A percentile compares a stretch with the other conserved stretches of the same genome.
phyloP scores from a whole-genome alignment of 2,797 vertebrate genomes.

The Betta splendens region DNA sequence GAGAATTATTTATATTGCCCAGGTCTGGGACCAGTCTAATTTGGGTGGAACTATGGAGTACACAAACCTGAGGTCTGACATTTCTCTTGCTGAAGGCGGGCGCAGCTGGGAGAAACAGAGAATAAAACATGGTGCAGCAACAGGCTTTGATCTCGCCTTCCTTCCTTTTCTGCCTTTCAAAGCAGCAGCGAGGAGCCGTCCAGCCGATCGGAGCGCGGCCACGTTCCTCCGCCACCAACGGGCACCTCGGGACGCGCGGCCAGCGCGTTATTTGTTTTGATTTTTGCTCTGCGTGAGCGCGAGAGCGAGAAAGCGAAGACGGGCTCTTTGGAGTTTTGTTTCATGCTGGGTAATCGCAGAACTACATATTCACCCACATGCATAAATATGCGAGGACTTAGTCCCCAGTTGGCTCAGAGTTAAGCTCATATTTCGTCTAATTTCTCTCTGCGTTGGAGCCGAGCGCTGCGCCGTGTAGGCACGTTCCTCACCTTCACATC shows the following conservation, averaged over 20 bases:
- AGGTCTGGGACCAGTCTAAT: slow-evolving; percentile 74
- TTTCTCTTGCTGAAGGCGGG: slow-evolving; percentile 62
- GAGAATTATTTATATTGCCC: slow-evolving; percentile 78
- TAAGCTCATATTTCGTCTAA: slow-evolving; percentile 47
- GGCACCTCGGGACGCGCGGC: slow-evolving; percentile 12
- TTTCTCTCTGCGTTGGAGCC: slow-evolving; percentile 24
- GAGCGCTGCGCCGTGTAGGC: slow-evolving; percentile 1
- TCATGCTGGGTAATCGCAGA: slow-evolving; percentile 57
- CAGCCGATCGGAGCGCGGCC: slow-evolving; percentile 44
- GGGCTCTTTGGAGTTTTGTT: slow-evolving; percentile 51
- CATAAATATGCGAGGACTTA: slow-evolving; percentile 59
- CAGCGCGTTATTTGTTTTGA: slow-evolving; percentile 44
- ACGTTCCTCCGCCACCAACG: slow-evolving; percentile 45
- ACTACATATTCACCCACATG: slow-evolving; percentile 63
- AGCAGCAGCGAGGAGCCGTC: slow-evolving; percentile 59
- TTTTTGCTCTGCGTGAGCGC: slow-evolving; percentile 22
- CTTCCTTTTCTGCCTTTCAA: slow-evolving; percentile 67
- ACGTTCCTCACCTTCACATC: background rate
- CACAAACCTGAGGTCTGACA: slow-evolving; percentile 71
- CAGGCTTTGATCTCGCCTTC: slow-evolving; percentile 71
- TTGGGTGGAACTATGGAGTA: slow-evolving; percentile 70
- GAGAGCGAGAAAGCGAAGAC: slow-evolving; percentile 19
- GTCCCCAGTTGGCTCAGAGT: slow-evolving; percentile 43
- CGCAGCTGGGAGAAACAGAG: slow-evolving; percentile 57
- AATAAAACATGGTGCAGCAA: slow-evolving; percentile 77